Percentiles rank a stretch among this genome's conserved stretches.
These are phyloP conservation scores for Phytoseiulus persimilis DNA, from an alignment of 2,888 invertebrate genomes.

Conservation along the genomic window DNA sequence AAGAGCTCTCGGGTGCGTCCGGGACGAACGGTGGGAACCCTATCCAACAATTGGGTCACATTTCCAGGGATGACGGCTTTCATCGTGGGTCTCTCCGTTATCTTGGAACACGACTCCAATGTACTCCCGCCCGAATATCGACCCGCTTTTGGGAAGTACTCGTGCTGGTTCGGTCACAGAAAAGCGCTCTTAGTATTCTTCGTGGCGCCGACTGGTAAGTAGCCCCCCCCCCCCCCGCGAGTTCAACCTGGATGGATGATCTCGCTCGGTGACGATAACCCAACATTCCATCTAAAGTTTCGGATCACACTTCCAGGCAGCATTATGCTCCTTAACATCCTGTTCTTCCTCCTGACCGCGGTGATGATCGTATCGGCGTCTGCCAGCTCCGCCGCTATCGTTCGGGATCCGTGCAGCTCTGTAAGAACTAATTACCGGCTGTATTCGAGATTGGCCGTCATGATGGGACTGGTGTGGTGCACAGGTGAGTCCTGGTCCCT, in stretches of 20 bases:
- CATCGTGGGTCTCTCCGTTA: constrained; percentile 49
- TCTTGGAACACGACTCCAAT: constrained; percentile 48
- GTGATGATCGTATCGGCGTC: constrained; percentile 52
- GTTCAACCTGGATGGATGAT: background rate
- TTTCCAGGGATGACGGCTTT: constrained; percentile 47
- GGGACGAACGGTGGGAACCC: no score
- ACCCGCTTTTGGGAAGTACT: constrained; percentile 52
- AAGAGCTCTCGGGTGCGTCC: no score
- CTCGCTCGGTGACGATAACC: background rate
- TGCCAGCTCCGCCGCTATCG: constrained; percentile 47
- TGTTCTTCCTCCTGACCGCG: constrained; percentile 51
- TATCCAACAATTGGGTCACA: no score
- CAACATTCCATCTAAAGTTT: background rate
- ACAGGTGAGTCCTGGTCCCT: constrained; percentile 45
- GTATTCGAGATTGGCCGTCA: constrained; percentile 52
- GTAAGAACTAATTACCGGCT: constrained; percentile 49
- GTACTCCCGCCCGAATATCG: constrained; percentile 47
- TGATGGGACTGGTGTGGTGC: constrained; percentile 55
- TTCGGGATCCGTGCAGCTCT: constrained; percentile 18
- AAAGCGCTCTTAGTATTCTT: constrained; percentile 55
- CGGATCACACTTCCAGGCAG: constrained; percentile 44
- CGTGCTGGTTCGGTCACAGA: constrained; percentile 55
- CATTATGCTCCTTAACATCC: constrained; percentile 51
- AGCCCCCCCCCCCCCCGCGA: no score
- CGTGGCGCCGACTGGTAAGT: constrained; percentile 52